Evolutionary conservation across 2,113 vertebrate genomes (phyloP), one percentile per base, ranked within the genome.

Genomic region (Trematomus loennbergii): DNA sequence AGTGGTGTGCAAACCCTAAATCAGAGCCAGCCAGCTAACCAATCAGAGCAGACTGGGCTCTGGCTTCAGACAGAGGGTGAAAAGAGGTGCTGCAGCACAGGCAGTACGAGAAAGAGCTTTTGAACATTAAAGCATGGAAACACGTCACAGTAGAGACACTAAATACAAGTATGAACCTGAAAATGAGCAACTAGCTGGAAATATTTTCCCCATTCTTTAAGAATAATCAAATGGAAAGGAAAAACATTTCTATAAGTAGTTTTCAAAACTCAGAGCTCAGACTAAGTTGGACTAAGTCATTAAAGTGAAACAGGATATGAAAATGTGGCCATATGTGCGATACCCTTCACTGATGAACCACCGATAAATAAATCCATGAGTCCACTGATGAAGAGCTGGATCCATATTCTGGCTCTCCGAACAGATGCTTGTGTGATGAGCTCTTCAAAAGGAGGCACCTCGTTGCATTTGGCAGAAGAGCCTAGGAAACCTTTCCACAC

Each of bases 371-470:
- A 74, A 89, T 53, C 22, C 62, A 63, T 59, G 3, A 25, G 43
- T 49, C 57, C 55, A 36, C 36, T 60, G 60, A 67, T 67, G 9
- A 84, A 74, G 62, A 63, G 4, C 61, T 46, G 52, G 36, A 58
- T 75, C 25, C 33, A 58, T 13, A 20, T 25, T 48, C 18, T 57
- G 72, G 20, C 49, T 45, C 46, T 85, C 70, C 84, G 71, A 85
- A 73, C 88, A 91, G 84, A 90, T 83, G 87, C 76, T 62, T 22
- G 72, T 76, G 40, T 80, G 81, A 90, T 73, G 46, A 55, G 6
- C 75, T 87, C 89, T 90, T 92, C 90, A 91, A 93, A 91, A 60
- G 67, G 62, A 22, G 55, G 63, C 74, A 69, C 70, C 75, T 89
- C 64, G 43, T 64, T 84, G 79, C 63, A 81, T 75, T 90, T 88